Evolutionary conservation across 2,797 vertebrate genomes (phyloP).

Genomic region (Sebastes taczanowskii): DNA sequence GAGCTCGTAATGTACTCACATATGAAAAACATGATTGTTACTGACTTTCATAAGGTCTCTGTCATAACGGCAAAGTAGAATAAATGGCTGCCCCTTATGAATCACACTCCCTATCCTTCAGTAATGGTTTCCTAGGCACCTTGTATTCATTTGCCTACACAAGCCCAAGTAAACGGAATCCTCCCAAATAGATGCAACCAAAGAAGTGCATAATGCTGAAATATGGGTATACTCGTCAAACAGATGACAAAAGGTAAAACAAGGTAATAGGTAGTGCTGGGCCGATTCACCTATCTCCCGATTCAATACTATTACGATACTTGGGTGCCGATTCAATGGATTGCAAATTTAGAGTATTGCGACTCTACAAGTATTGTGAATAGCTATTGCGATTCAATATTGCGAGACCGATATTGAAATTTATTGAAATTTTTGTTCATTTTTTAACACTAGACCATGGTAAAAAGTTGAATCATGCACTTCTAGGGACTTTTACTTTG

Average conservation of each 20-base stretch:
- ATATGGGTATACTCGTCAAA: slow-evolving; percentile 5
- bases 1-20: slow-evolving; percentile 38
- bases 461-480: no score
- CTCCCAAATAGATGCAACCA: neutral
- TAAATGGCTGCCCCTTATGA: slow-evolving; percentile 42
- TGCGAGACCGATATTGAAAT: no score
- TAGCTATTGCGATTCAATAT: no score
- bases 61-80: slow-evolving; percentile 50
- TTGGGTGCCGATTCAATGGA: no score
- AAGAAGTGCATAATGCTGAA: neutral
- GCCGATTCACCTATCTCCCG: no score
- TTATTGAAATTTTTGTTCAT: no score
- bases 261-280: slow-evolving; percentile 5
- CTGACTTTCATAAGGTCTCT: slow-evolving; percentile 51
- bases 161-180: slow-evolving; percentile 16
- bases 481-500: no score
- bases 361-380: no score
- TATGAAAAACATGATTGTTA: slow-evolving; percentile 44
- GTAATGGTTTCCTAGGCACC: slow-evolving; percentile 33
- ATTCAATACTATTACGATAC: no score
- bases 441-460: no score
- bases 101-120: slow-evolving; percentile 13
- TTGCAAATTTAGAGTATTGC: no score
- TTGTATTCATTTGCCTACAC: slow-evolving; percentile 19
- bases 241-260: slow-evolving; percentile 47